Percentiles rank a stretch among this genome's conserved stretches.
Conservation (phyloP, 2,797 vertebrate genomes). For the Vespertilio murinus region DNA sequence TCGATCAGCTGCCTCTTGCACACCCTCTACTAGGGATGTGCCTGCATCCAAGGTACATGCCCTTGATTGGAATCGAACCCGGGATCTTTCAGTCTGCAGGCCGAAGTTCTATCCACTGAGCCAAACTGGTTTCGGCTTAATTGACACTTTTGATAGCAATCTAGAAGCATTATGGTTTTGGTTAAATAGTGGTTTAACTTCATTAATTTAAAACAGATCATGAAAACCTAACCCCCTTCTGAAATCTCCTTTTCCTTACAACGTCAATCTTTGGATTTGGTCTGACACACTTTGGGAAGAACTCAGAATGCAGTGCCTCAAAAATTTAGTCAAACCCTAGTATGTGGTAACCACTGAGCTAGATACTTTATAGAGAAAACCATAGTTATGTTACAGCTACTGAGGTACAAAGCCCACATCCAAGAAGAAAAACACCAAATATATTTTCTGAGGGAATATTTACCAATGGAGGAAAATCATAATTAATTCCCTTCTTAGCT, state of each 20-base stretch:
- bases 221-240: neutral
- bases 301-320: neutral
- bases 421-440: slow-evolving; percentile 2
- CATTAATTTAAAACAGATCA: neutral
- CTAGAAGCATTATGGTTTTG: neutral
- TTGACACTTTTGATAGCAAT: neutral
- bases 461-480: slow-evolving; percentile 94
- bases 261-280: neutral
- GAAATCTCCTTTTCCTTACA: neutral
- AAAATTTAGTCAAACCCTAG: neutral
- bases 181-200: neutral
- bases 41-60: too few relatives aligned
- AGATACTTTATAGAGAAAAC: neutral
- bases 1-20: too few relatives aligned
- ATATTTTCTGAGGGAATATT: slow-evolving; percentile 63
- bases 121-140: too few relatives aligned
- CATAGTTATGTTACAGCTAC: neutral
- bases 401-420: neutral
- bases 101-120: too few relatives aligned
- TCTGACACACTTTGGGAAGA: neutral
- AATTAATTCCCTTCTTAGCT: slow-evolving; percentile 88
- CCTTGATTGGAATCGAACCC: too few relatives aligned
- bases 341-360: neutral
- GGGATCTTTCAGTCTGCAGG: too few relatives aligned
- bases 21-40: too few relatives aligned